Conservation (phyloP, 2,797 vertebrate species). For the Lindbergichthys nudifrons region DNA sequence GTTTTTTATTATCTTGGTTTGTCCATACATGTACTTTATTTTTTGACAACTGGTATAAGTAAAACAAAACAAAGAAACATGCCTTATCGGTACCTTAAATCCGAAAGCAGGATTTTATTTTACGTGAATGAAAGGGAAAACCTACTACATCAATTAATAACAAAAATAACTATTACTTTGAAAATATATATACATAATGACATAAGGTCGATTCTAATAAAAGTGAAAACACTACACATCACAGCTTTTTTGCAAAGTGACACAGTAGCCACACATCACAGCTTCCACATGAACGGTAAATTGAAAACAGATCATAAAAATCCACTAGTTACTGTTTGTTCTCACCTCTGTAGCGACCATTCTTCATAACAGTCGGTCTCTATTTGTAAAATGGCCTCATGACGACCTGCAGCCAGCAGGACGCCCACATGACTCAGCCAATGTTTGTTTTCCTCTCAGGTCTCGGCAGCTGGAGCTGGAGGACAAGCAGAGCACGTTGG, state of each 20-base stretch:
- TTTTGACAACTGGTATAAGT: too few relatives aligned
- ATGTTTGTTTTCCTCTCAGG: slow-evolving; percentile 74
- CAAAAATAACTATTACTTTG: too few relatives aligned
- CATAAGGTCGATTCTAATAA: too few relatives aligned
- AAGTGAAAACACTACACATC: slow-evolving; percentile 16
- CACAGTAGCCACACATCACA: slow-evolving; percentile 12
- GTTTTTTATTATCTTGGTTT: too few relatives aligned
- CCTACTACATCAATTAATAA: too few relatives aligned
- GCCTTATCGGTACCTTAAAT: too few relatives aligned
- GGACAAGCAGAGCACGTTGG: slow-evolving; percentile 91
- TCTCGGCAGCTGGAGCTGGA: slow-evolving; percentile 93
- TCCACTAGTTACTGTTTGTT: slow-evolving; percentile 7
- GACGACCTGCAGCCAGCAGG: slow-evolving; percentile 22
- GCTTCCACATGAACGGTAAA: not conserved
- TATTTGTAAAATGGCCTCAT: not conserved
- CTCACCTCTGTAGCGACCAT: not conserved
- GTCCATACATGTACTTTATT: too few relatives aligned
- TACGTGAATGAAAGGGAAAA: too few relatives aligned
- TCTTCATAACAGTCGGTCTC: not conserved
- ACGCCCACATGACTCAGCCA: slow-evolving; percentile 9
- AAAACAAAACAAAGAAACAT: too few relatives aligned
- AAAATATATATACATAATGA: too few relatives aligned
- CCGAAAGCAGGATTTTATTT: too few relatives aligned
- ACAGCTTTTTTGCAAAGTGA: slow-evolving; percentile 27
- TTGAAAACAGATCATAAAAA: too few relatives aligned